Conservation (phyloP, 2,113 vertebrate species). For the Talpa occidentalis region DNA sequence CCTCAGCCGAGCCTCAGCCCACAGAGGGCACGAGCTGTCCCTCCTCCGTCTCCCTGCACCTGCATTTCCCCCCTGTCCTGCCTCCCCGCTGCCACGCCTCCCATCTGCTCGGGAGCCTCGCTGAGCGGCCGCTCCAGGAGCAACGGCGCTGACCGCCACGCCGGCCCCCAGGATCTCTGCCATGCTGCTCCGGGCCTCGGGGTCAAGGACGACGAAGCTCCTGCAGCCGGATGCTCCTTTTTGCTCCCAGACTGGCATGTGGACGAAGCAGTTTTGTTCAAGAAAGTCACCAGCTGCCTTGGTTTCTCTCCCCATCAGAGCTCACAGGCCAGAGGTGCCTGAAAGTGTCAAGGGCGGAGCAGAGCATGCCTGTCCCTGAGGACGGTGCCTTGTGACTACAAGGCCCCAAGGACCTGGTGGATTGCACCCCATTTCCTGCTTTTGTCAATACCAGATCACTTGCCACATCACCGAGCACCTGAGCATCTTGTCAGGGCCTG, state of each 20-base stretch:
- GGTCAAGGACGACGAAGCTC: not conserved
- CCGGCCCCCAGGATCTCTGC: not conserved
- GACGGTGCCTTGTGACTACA: not conserved
- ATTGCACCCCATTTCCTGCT: not conserved
- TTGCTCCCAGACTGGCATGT: not conserved
- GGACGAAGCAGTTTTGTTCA: not conserved
- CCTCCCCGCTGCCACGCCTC: not conserved
- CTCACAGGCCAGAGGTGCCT: not conserved
- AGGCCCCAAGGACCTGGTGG: not conserved
- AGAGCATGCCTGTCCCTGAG: not conserved
- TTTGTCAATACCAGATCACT: not conserved
- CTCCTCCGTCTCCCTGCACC: too few relatives aligned
- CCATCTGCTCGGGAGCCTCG: not conserved
- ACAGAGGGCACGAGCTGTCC: not conserved
- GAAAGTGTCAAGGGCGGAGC: not conserved
- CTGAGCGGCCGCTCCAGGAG: not conserved
- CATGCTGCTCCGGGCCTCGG: not conserved
- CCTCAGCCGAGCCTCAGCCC: not conserved
- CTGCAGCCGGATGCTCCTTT: not conserved
- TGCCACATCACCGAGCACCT: not conserved
- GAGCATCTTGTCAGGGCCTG: not conserved
- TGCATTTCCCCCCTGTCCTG: not conserved
- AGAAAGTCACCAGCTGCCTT: slow-evolving; percentile 27
- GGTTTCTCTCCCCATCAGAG: slow-evolving; percentile 26
- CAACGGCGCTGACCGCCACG: not conserved